Base-by-base conservation (phyloP, 2,888 invertebrate genomes). In the Apamea anceps region DNA sequence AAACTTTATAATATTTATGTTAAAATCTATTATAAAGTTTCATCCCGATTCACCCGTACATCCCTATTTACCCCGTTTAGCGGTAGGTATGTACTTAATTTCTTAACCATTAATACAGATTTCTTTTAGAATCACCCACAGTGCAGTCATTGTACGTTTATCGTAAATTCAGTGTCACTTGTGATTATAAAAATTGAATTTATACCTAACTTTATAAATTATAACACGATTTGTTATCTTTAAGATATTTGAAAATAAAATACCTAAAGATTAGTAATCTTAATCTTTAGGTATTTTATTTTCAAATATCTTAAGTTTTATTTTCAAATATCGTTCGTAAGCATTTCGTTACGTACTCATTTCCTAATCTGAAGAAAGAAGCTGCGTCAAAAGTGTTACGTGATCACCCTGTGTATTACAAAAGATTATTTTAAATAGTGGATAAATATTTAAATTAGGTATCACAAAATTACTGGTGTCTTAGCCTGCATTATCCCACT, bases 131-230 rank as follows among this genome's bases (percentile, higher is more conserved):
- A 6, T 73, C n/a, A 45, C 62, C 28, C 28, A 63, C 28, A 70
- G 15, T 72, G 21, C 72, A 63, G 45, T 78, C 51, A 72, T 32
- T 77, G 62, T 57, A 60, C 37, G 57, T 57, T 10, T 57, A 57
- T 57, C 25, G 5, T n/a, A n/a, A 57, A n/a, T 12, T 13, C n/a
- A n/a, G 4, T 60, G 28, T 28, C 72, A 66, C 32, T 28, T 71
- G n/a, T 74, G 13, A 60, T 54, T 63, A 12, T 71, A 48, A 51
- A 60, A 51, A 37, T 10, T 73, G 18, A n/a, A n/a, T 18, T 0
- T 3, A 37, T n/a, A 10, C 0, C n/a, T n/a, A 54, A 18, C 21
- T 67, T 62, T 72, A 37, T 75, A 42, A 75, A 62, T 18, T 25
- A 32, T 72, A 72, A 45, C 37, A 54, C n/a, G 32, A 66, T 32